Evolutionary conservation across 2,888 invertebrate species (phyloP), one percentile per base, ranked within the genome.

Genomic region (Xylophagus ater): DNA sequence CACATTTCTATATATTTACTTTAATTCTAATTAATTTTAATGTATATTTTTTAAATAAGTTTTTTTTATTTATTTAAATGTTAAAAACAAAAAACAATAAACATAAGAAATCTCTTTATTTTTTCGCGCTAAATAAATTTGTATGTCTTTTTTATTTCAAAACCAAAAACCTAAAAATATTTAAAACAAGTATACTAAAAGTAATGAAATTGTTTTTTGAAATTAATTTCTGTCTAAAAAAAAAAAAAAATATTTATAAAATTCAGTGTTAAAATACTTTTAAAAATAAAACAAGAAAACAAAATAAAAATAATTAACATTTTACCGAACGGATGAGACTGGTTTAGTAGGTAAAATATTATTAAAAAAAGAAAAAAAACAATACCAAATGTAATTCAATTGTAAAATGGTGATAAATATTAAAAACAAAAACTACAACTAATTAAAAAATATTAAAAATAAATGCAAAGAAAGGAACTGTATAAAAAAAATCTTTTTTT

Each of bases 281-380:
- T 21, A 7, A 7, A 21, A 21, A 21, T 21, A 21, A 21, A 10
- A 23, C 6, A 23, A 6, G 23, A 23, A 8, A 23, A 23, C 23
- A 23, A 23, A 23, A 23, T 23, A 8, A 10, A 23, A 23, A 23
- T 10, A n/a, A n/a, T n/a, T n/a, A n/a, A n/a, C n/a, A n/a, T 36
- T 21, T 26, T 26, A n/a, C n/a, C 8, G n/a, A 37, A 31, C 12
- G 23, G 30, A 37, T 37, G 37, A 37, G 37, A 37, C 37, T 37
- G 37, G 37, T 23, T 31, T 31, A 14, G 24, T 37, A 37, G 37
- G 18, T 31, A 29, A 37, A 37, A 23, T 21, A 14, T 24, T 17
- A 31, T 15, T 18, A 10, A 23, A 29, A 36, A 20, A 28, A 19
- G n/a, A 20, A 28, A 17, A 28, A 13, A 26, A 23, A 13, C 7